Evolutionary conservation across 2,888 invertebrate species (phyloP).

Genomic region (Drosophila villosipedis): DNA sequence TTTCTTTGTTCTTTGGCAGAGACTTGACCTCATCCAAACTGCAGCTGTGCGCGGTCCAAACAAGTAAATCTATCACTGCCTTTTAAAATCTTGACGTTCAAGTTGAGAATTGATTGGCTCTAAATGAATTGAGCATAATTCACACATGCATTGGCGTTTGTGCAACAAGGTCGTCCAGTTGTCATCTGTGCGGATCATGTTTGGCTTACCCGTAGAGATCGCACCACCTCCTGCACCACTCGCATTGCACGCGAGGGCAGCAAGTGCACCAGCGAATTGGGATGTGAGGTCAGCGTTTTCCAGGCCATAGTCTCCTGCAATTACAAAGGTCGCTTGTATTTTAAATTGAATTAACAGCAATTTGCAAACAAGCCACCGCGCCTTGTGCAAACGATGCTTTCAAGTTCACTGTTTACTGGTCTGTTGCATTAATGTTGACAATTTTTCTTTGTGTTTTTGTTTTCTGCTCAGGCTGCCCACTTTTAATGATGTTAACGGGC

Average conservation of each 20-base stretch:
- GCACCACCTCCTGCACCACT: conserved; percentile 85
- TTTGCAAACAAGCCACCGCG: conserved; percentile 55
- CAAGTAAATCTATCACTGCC: conserved; percentile 28
- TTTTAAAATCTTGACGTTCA: conserved; percentile 31
- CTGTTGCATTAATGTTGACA: conserved; percentile 62
- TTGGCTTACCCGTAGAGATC: conserved; percentile 83
- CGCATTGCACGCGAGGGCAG: conserved; percentile 85
- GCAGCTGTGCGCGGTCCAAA: conserved; percentile 37
- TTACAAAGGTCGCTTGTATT: conserved; percentile 37
- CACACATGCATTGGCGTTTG: conserved; percentile 36
- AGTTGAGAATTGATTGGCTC: conserved; percentile 44
- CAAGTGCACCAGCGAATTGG: conserved; percentile 84
- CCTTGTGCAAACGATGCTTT: conserved; percentile 55
- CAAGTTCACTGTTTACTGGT: conserved; percentile 55
- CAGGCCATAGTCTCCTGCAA: conserved; percentile 85
- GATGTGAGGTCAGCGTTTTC: conserved; percentile 85
- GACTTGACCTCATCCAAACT: conserved; percentile 49
- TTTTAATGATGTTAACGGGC: conserved; percentile 68
- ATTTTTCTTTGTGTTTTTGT: conserved; percentile 33
- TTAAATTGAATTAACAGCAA: conserved; percentile 52
- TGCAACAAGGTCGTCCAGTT: conserved; percentile 46
- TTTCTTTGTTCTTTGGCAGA: conserved; percentile 67
- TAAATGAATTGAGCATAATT: not conserved
- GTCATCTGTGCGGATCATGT: not conserved
- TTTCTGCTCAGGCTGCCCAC: conserved; percentile 30